Evolutionary conservation across 2,888 invertebrate genomes (phyloP), one percentile per base, ranked within the genome.

Genomic region (Drosophila robusta): DNA sequence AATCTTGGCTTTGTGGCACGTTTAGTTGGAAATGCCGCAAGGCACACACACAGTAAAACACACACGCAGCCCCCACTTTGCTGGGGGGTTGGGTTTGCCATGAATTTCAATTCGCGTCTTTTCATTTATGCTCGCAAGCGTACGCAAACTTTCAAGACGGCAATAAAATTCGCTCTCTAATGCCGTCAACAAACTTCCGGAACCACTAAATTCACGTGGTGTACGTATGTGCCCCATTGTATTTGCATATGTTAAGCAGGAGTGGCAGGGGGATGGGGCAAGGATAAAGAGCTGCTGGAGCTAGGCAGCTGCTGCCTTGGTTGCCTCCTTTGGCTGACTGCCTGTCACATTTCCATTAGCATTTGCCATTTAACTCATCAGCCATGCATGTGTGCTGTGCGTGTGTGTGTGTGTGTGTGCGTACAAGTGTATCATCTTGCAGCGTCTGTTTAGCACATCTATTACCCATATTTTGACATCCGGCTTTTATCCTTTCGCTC

Each of bases 401-500:
- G 52, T 11, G 45, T 34, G 49, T 36, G 51, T 47, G 45, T 50
- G 54, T 39, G 54, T 32, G 56, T 57, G 62, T 56, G 46, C 38
- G 51, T 44, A 32, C 54, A 60, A 79, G 75, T 78, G 79, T 78
- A 75, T 78, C 84, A 80, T 83, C 83, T 69, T 75, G 82, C 71
- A 57, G 45, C 62, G 67, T 46, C 79, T 79, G 71, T 47, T 72
- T 86, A 77, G 62, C 87, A 79, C 89, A 75, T 87, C 87, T 87
- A 87, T 87, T 87, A 66, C 89, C 88, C 89, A 80, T 85, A 87
- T 89, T 85, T 73, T 67, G 82, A 66, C 88, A 80, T 87, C 89
- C 86, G 87, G 89, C 86, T 87, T 87, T 87, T 87, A 87, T 87
- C 86, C 86, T 89, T 87, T 89, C 76, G 77, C 78, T 69, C 63